A percentile compares a stretch with the other conserved stretches of the same genome.
Evolutionary conservation across 2,797 vertebrate genomes (phyloP).

Genomic region (Propithecus perrieri): DNA sequence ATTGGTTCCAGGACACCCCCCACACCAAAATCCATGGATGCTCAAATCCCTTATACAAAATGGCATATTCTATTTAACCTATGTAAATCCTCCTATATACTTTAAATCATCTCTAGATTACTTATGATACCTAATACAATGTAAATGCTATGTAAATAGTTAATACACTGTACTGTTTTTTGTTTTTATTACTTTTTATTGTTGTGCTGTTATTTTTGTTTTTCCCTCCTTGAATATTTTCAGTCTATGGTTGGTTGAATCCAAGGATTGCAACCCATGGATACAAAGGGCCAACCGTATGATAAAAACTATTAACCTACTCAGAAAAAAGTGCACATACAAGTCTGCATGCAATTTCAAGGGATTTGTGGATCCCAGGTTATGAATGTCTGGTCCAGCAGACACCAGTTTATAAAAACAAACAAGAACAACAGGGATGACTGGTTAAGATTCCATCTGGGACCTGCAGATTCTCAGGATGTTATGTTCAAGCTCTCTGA

Average conservation of each 20-base stretch:
- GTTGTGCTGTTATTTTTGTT: neutral
- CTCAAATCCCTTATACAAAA: neutral
- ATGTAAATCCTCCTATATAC: neutral
- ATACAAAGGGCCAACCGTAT: neutral
- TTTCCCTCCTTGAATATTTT: neutral
- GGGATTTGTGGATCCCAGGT: neutral
- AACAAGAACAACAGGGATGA: neutral
- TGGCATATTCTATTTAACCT: neutral
- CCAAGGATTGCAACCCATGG: neutral
- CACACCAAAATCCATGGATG: neutral
- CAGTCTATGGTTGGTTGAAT: neutral
- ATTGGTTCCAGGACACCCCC: neutral
- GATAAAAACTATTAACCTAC: neutral
- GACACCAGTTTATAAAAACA: neutral
- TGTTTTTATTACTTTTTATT: no score
- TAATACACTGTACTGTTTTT: no score
- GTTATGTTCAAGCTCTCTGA: neutral
- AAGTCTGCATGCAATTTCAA: neutral
- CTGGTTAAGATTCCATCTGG: neutral
- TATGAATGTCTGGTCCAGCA: neutral
- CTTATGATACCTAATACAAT: neutral
- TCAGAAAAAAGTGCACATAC: neutral
- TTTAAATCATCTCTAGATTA: neutral
- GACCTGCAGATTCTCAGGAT: neutral
- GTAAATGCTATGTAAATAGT: no score